Conservation (phyloP, 2,113 vertebrate genomes). For the Urocynchramus pylzowi region DNA sequence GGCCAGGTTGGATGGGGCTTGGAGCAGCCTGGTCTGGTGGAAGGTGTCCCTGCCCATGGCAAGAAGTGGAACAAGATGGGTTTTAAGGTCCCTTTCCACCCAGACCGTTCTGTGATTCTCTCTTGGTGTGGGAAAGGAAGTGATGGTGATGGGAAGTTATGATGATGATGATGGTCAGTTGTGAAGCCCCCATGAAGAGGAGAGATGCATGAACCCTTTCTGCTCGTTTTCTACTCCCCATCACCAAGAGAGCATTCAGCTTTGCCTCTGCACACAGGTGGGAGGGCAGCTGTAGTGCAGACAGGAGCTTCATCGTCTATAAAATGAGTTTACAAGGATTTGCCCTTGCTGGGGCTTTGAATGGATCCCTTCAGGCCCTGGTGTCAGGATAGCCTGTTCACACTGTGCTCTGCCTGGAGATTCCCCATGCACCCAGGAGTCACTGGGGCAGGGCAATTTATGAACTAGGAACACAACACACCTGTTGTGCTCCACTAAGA, state of each 20-base stretch:
- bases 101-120: background rate
- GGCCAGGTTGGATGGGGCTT: background rate
- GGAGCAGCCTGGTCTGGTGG: background rate
- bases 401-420: background rate
- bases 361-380: background rate
- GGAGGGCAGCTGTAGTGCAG: background rate
- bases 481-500: background rate
- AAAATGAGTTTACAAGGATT: background rate
- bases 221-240: background rate
- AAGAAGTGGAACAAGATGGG: accelerated
- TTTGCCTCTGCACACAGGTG: background rate
- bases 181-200: background rate
- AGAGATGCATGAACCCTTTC: background rate
- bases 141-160: background rate
- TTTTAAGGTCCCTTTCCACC: background rate
- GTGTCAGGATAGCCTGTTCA: background rate
- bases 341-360: background rate
- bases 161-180: too few species aligned
- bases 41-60: background rate
- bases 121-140: background rate
- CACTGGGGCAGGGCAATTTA: background rate
- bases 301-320: background rate
- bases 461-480: too few species aligned
- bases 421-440: background rate
- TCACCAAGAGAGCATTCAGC: background rate